Base-by-base conservation (phyloP, 2,113 vertebrate genomes). In the Proterorhinus semilunaris region DNA sequence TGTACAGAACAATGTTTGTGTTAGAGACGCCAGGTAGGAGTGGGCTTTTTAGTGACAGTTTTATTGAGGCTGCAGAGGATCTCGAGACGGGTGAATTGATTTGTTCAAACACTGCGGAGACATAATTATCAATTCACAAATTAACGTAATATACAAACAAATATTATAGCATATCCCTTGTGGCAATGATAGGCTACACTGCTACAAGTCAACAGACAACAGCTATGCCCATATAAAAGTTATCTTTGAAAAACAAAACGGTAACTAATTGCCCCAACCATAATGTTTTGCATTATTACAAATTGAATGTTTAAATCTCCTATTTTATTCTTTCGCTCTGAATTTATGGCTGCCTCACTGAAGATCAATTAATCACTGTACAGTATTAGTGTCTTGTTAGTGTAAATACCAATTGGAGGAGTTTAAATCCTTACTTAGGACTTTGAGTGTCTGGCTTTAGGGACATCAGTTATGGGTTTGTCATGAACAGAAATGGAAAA, bases 401-500 rank as follows among this genome's bases (percentile, higher is more conserved):
- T 48, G 17, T 11, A 58, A 44, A 43, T 43, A 2, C 2, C 13
- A 46, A 10, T 52, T 17, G 13, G 5, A 9, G 5, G 10, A 52
- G 52, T 46, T 45, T 47, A 21, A 27, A 43, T 62, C 47, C 10
- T 54, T 54, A 10, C 42, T 17, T 36, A 6, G 15, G 46, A 27
- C 27, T 36, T 36, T 36, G 27, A 36, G 27, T 36, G 12, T 66
- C n/a, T 0, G 59, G 16, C 12, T 21, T 16, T 51, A 48, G 8
- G 2, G 7, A 17, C 68, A 68, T 70, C 42, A 68, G 45, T 68
- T 45, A 66, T 36, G 17, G n/a, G 27, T 10, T 6, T 63, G 16
- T 68, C n/a, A 49, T 48, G 46, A 50, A 54, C 54, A 70, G 61
- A 50, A 70, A 52, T 46, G 43, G 53, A 44, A 65, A 36, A 21